These are phyloP conservation scores for Craterocephalus amniculus DNA, from an alignment of 2,797 vertebrate genomes.

Conservation along the genomic window DNA sequence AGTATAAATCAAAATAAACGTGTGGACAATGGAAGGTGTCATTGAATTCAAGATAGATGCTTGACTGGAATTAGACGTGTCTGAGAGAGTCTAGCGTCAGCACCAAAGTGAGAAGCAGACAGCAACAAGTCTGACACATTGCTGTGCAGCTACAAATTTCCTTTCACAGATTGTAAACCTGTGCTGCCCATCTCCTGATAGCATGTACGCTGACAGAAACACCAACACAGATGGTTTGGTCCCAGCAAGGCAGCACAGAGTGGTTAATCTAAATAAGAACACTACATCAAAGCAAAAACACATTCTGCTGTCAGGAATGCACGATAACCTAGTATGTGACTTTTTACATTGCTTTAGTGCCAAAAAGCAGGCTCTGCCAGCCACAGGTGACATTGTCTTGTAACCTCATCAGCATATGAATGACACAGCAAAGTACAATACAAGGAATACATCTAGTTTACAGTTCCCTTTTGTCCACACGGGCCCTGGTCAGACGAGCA, in stretches of 20 bases:
- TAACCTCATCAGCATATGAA: conserved; percentile 36
- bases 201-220: conserved; percentile 45
- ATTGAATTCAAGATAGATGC: conserved; percentile 13
- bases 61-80: conserved; percentile 20
- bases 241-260: conserved; percentile 42
- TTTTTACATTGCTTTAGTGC: conserved; percentile 58
- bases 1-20: conserved; percentile 18
- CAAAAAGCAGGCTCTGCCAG: conserved; percentile 40
- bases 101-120: conserved; percentile 44
- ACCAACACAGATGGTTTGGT: conserved; percentile 71
- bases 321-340: conserved; percentile 37
- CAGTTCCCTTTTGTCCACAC: conserved; percentile 18
- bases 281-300: conserved; percentile 54
- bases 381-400: conserved; percentile 49
- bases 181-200: conserved; percentile 59
- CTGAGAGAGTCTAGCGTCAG: conserved; percentile 28
- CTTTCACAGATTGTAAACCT: conserved; percentile 60
- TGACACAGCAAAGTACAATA: conserved; percentile 19
- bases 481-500: conserved; percentile 48
- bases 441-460: conserved; percentile 33
- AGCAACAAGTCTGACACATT: conserved; percentile 46
- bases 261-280: conserved; percentile 63
- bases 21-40: not conserved
- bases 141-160: conserved; percentile 39
- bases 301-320: conserved; percentile 42